Evolutionary conservation across 1,140 invertebrate genomes (phyloP).

Genomic region (Zophobas atratus): DNA sequence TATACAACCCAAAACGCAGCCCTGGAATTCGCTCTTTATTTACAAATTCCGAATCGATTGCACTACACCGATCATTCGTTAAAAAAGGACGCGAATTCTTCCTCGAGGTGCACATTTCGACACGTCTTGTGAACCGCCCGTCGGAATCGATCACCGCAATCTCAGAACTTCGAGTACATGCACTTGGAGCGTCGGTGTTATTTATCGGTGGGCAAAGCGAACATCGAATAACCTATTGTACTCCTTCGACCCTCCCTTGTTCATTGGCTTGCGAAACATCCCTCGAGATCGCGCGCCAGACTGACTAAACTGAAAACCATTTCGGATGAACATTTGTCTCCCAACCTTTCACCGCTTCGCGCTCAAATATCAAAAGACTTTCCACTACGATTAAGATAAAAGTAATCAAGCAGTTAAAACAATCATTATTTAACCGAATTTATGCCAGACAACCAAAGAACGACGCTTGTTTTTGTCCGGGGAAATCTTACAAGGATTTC

Average conservation of each 20-base stretch:
- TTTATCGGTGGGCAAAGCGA: conserved; percentile 43
- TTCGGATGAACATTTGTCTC: conserved; percentile 53
- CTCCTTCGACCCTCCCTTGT: conserved; percentile 42
- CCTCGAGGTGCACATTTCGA: too few relatives aligned
- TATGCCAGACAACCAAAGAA: background rate
- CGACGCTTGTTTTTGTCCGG: too few relatives aligned
- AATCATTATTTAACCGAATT: conserved; percentile 11
- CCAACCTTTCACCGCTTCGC: conserved; percentile 46
- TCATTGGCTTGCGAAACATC: conserved; percentile 50
- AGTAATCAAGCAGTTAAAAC: conserved; percentile 27
- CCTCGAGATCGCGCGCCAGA: conserved; percentile 49
- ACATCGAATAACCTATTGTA: conserved; percentile 49
- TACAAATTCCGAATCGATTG: too few relatives aligned
- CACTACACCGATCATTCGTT: too few relatives aligned
- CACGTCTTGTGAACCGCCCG: too few relatives aligned
- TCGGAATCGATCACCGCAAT: background rate
- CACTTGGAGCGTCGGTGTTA: conserved; percentile 25
- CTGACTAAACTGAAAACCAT: conserved; percentile 54
- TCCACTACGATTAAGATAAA: conserved; percentile 26
- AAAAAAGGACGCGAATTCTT: too few relatives aligned
- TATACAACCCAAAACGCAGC: too few relatives aligned
- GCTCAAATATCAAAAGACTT: conserved; percentile 24
- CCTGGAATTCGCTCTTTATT: too few relatives aligned
- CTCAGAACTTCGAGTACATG: conserved; percentile 19
- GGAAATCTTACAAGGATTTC: too few relatives aligned